Percentiles rank a stretch among this genome's conserved stretches.
Conservation (phyloP, 2,797 vertebrate species). For the Odontamblyopus rebecca region DNA sequence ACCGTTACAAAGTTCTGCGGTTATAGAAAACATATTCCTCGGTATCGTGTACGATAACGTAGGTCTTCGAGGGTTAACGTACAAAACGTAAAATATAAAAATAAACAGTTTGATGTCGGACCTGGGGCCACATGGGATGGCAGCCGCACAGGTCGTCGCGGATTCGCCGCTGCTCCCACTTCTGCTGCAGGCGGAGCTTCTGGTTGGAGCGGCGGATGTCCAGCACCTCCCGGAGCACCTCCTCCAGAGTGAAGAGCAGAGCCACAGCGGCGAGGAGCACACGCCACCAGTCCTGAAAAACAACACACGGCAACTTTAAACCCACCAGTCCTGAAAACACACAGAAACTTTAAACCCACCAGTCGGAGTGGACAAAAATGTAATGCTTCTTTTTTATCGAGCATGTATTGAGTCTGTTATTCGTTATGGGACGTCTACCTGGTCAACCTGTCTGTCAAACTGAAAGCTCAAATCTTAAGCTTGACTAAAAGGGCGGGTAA, state of each 20-base stretch:
- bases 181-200: slow-evolving; percentile 50
- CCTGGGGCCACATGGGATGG: slow-evolving; percentile 78
- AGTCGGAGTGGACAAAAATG: too few species aligned
- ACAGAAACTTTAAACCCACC: too few species aligned
- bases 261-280: slow-evolving; percentile 61
- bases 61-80: not conserved
- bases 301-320: not conserved
- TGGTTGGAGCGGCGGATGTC: slow-evolving; percentile 57
- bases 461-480: too few species aligned
- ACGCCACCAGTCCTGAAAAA: slow-evolving; percentile 72
- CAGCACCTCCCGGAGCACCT: slow-evolving; percentile 65
- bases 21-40: too few species aligned
- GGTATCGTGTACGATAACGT: too few species aligned
- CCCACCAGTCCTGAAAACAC: too few species aligned
- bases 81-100: not conserved
- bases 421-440: too few species aligned
- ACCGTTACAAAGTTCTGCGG: too few species aligned
- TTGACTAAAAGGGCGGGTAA: too few species aligned
- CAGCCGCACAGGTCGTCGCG: slow-evolving; percentile 56
- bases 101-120: slow-evolving; percentile 8
- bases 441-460: too few species aligned
- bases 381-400: too few species aligned
- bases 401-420: too few species aligned
- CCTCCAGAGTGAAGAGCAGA: slow-evolving; percentile 54
- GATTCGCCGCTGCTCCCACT: slow-evolving; percentile 52